Evolutionary conservation across 1,140 invertebrate species (phyloP), one percentile per base, ranked within the genome.

Genomic region (Phenacoccus solenopsis): DNA sequence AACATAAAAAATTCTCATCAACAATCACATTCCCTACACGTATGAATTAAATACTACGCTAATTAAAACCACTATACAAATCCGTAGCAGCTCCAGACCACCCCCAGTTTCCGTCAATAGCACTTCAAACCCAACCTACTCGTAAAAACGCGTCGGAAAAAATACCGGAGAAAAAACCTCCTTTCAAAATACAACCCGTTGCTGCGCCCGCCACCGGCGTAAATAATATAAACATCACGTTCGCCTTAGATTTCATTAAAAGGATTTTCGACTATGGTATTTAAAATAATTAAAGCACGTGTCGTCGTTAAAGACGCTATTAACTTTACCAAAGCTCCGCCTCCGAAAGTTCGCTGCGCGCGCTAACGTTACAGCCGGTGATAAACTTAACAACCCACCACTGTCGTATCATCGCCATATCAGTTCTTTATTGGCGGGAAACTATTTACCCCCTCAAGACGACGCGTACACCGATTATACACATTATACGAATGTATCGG

Each of bases 241-340:
- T 64, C 25, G 25, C 59, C 59, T 20, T 64, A 64, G 59, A 64
- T 64, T 64, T 64, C 59, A 64, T 64, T 64, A 64, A 27, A 64
- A 64, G 59, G 59, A 27, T 25, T 64, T 64, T 64, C 59, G 25
- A 27, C 59, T 64, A 64, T 27, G 59, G 59, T 64, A 64, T 64
- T 64, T 64, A 64, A 64, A 64, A 64, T 64, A 64, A 64, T 64
- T 64, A 64, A 64, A 64, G 59, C 59, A 64, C 59, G 59, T 64
- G 59, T 64, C 59, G 59, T 27, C 59, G 59, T 27, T 64, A 64
- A 64, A 64, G 59, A 64, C 59, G 59, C 59, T 64, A 64, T 64
- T 64, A 64, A 64, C 59, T 64, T 64, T 24, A 64, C 22, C 20
- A 25, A 25, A 27, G 59, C 59, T 64, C 59, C 59, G 59, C 59